Percentiles rank a stretch among this genome's conserved stretches.
Conservation (phyloP, 92 coral and sea anemone species). For the Palythoa heliodiscus region DNA sequence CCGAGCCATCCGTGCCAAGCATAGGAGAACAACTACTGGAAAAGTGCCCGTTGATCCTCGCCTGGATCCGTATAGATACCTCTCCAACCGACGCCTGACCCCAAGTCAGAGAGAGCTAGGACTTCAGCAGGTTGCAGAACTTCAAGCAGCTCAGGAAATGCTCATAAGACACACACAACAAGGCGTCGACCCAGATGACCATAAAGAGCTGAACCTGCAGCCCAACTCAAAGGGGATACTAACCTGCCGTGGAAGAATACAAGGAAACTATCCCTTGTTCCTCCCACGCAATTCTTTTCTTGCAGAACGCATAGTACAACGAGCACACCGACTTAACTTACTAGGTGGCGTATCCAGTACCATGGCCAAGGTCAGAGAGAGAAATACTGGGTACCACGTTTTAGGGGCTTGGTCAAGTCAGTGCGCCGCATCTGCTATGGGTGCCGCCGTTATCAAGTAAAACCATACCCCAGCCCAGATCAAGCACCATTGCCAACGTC, state of each 20-base stretch:
- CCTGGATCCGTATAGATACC: conserved; percentile 17
- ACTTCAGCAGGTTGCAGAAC: not conserved
- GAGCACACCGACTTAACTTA: conserved; percentile 19
- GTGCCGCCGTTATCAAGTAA: not conserved
- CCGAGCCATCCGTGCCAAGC: conserved; percentile 6
- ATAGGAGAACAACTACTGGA: conserved; percentile 14
- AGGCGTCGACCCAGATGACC: not conserved
- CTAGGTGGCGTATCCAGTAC: conserved; percentile 29
- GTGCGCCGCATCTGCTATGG: not conserved
- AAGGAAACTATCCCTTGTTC: conserved; percentile 11
- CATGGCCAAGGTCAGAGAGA: conserved; percentile 27
- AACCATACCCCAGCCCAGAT: not conserved
- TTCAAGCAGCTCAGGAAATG: not conserved
- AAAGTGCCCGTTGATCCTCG: conserved; percentile 6
- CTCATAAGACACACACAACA: not conserved
- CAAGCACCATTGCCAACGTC: no score
- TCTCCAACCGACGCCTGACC: not conserved
- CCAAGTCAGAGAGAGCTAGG: not conserved
- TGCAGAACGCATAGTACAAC: conserved; percentile 1
- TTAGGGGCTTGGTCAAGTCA: not conserved
- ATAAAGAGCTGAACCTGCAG: not conserved
- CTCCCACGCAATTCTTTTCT: conserved; percentile 19
- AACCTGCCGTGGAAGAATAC: conserved; percentile 7
- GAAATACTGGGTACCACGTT: conserved; percentile 27
- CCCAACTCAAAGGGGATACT: not conserved